Base-by-base conservation (phyloP, 1,140 invertebrate genomes). In the Drosophila micromelanica region DNA sequence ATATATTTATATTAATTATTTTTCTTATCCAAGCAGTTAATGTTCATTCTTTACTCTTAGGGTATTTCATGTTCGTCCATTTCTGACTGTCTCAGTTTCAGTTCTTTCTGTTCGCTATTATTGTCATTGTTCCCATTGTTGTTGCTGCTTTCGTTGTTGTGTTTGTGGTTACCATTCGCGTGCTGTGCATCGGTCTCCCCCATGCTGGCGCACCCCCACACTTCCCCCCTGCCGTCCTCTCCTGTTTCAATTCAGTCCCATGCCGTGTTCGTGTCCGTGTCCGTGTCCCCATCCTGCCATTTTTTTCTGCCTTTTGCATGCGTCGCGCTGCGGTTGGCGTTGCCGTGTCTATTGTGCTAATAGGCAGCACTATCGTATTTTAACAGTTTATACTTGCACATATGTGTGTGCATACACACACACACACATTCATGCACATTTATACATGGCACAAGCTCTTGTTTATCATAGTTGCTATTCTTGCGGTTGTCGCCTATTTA, bases 351-450 rank as follows among this genome's bases (percentile, higher is more conserved):
- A 84, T 87, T 87, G 84, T 87, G 73, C 84, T 87, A 87, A 87
- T 87, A 89, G 84, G 76, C 79, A 87, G 69, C 80, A 78, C 79
- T 87, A 89, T 87, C 84, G 85, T 82, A 87, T 87, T 87, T 87
- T 89, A 87, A 89, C 84, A 89, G 84, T 72, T 89, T 79, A 76
- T 89, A 87, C 82, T 86, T 84, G 79, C 84, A 87, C 67, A 61
- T 57, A 57, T 51, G n/a, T 55, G 49, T 55, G 20, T 20, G 23
- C 13, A 67, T n/a, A 13, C 15, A 35, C 32, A 35, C 6, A 35
- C 32, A 35, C 32, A 35, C 32, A 35, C 7, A 8, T 27, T 27
- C 27, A 27, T 27, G 27, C 9, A 12, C 12, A 35, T 8, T 8
- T 2, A 35, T 35, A 40, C 23, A 43, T 68, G 55, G 70, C 43